Percentiles rank a stretch among this genome's conserved stretches.
These are phyloP conservation scores for Papilio elwesi DNA, from an alignment of 2,888 invertebrate genomes.

Conservation along the genomic window DNA sequence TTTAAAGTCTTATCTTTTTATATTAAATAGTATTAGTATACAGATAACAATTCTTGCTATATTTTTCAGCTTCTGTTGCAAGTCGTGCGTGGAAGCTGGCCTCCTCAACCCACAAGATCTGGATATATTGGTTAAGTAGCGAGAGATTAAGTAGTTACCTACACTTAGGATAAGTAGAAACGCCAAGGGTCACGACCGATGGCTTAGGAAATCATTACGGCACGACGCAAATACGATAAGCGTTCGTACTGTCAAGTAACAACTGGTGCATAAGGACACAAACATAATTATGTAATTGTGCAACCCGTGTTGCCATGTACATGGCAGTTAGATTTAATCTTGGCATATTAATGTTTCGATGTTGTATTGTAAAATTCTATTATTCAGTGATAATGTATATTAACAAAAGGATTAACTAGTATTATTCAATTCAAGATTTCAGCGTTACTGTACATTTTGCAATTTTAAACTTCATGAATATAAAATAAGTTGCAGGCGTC, in stretches of 20 bases:
- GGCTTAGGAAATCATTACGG: slow-evolving; percentile 16
- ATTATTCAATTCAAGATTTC: too few species aligned
- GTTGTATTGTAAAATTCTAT: slow-evolving; percentile 28
- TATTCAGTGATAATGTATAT: background rate
- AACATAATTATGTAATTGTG: background rate
- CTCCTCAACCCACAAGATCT: slow-evolving; percentile 80
- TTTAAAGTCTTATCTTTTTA: background rate
- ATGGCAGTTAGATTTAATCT: background rate
- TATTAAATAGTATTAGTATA: background rate
- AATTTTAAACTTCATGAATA: background rate
- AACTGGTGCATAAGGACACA: background rate
- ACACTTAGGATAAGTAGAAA: slow-evolving; percentile 21
- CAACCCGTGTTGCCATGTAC: background rate
- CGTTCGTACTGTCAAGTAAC: background rate
- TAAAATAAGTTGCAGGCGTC: background rate
- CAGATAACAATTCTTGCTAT: background rate
- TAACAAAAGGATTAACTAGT: background rate
- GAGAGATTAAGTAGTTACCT: slow-evolving; percentile 32
- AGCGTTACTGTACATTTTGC: background rate
- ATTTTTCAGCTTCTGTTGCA: slow-evolving; percentile 91
- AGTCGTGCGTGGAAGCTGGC: slow-evolving; percentile 95
- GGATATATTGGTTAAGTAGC: slow-evolving; percentile 58
- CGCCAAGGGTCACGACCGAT: slow-evolving; percentile 40
- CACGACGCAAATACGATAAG: slow-evolving; percentile 23
- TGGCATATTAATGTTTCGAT: slow-evolving; percentile 20